phyloP scores from a whole-genome alignment of 2,888 invertebrate genomes.

The Troides aeacus region DNA sequence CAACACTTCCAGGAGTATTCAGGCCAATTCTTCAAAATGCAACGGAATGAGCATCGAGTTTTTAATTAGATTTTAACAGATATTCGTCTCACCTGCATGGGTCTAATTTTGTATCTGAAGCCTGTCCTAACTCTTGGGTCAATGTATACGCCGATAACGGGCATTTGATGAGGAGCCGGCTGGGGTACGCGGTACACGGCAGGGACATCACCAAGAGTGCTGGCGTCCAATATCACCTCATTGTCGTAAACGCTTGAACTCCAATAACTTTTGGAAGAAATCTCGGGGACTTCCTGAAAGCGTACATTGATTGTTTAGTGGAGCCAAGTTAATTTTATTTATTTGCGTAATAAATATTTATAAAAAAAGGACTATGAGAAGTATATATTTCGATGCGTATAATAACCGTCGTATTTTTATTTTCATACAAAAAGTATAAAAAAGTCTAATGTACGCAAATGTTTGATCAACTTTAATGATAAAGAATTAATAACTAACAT shows the following conservation, averaged over 20 bases:
- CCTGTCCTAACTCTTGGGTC: constrained; percentile 86
- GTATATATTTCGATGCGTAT: background rate
- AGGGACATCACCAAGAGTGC: constrained; percentile 82
- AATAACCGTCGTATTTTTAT: no score
- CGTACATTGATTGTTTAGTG: constrained; percentile 3
- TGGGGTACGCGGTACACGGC: constrained; percentile 82
- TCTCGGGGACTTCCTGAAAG: constrained; percentile 61
- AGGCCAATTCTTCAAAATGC: constrained; percentile 60
- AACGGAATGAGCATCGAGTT: constrained; percentile 41
- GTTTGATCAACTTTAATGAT: no score
- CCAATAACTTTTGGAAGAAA: constrained; percentile 57
- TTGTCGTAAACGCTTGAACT: constrained; percentile 50
- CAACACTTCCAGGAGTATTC: constrained; percentile 58
- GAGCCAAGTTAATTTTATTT: background rate
- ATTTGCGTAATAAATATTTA: no score
- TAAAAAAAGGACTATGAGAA: background rate
- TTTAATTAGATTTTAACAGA: constrained; percentile 39
- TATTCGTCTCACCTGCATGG: constrained; percentile 79
- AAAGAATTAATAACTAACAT: no score
- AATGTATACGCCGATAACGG: constrained; percentile 86
- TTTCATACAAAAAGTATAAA: no score
- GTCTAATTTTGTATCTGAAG: constrained; percentile 86
- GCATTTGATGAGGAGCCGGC: constrained; percentile 82
- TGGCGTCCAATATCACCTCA: constrained; percentile 78
- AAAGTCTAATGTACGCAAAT: no score